Evolutionary conservation across 2,888 invertebrate species (phyloP).

Genomic region (Zhuqinia jingwanae): DNA sequence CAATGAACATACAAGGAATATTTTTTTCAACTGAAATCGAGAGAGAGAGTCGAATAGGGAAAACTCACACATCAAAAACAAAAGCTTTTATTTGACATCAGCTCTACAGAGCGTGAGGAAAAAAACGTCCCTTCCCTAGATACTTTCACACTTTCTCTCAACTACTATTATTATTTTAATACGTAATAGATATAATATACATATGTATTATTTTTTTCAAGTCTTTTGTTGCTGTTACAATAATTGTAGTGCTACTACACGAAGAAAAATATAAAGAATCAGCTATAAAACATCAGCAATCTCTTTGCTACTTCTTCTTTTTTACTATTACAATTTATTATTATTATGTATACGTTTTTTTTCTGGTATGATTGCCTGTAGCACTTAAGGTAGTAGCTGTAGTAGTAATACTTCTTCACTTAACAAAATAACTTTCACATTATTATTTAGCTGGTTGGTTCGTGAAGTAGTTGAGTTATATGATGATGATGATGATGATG

Average conservation of each 20-base stretch:
- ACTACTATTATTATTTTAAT: no score
- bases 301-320: background rate
- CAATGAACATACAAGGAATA: background rate
- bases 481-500: background rate
- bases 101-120: background rate
- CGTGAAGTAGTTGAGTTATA: no score
- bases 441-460: background rate
- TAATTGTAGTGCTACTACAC: conserved; percentile 12
- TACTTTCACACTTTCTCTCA: conserved; percentile 51
- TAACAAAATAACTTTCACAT: conserved; percentile 60
- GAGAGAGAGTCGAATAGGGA: background rate
- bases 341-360: background rate
- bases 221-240: conserved; percentile 20
- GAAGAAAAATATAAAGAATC: background rate
- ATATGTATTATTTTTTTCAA: conserved; percentile 20
- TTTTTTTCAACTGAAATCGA: conserved; percentile 15
- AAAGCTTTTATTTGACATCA: background rate
- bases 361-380: conserved; percentile 23
- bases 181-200: no score
- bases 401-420: conserved; percentile 55
- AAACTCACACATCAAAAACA: background rate
- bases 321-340: background rate
- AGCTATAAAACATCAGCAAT: conserved; percentile 38
- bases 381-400: background rate
- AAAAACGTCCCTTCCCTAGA: conserved; percentile 30